Conservation (phyloP, 2,888 invertebrate species). For the Pyrocoelia pectoralis region DNA sequence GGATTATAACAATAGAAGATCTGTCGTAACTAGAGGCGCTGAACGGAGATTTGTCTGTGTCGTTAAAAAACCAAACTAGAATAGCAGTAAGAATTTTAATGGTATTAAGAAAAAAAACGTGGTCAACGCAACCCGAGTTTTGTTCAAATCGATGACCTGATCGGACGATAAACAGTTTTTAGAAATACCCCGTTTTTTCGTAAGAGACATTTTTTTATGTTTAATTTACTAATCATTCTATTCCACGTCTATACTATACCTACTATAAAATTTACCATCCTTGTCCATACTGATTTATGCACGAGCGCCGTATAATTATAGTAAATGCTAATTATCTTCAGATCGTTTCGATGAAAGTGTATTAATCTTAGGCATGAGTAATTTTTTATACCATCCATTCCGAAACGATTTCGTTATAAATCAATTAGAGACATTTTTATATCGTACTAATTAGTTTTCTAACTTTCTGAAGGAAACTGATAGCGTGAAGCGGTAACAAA, state of each 20-base stretch:
- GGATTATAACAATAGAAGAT: conserved; percentile 35
- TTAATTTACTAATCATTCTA: not conserved
- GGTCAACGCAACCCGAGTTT: not conserved
- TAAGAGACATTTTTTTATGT: not conserved
- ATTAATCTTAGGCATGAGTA: not conserved
- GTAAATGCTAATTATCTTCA: not conserved
- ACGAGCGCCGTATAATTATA: not conserved
- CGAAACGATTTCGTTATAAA: not conserved
- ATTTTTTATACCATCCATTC: not conserved
- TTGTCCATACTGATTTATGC: not conserved
- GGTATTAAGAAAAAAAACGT: conserved; percentile 12
- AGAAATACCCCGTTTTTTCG: not conserved
- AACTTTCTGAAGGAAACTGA: no score
- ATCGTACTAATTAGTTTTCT: no score
- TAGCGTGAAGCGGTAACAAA: no score
- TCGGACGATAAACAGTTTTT: not conserved
- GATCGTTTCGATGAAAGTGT: not conserved
- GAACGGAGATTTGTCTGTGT: conserved; percentile 34
- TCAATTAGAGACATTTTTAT: not conserved
- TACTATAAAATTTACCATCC: not conserved
- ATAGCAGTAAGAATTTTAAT: conserved; percentile 32
- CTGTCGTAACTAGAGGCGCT: conserved; percentile 28
- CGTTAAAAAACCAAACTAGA: conserved; percentile 27
- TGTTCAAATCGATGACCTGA: conserved; percentile 6
- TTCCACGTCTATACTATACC: no score